Percentiles rank a stretch among this genome's conserved stretches.
Evolutionary conservation across 2,797 vertebrate genomes (phyloP).

Genomic region (Malacoraja senta): DNA sequence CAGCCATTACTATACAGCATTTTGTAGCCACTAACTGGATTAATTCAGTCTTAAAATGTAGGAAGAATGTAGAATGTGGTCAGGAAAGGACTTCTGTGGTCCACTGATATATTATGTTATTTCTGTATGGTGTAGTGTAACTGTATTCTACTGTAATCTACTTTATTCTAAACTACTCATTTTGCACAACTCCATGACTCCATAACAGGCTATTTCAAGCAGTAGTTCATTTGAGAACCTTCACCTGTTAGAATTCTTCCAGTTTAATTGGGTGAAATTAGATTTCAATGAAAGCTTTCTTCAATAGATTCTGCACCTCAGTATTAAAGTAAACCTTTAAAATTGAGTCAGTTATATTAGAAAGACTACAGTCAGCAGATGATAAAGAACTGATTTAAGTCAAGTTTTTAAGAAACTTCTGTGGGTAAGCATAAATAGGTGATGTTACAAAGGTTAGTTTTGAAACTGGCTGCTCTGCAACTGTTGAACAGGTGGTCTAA

Average conservation of each 20-base stretch:
- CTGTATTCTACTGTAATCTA: no score
- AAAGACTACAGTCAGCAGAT: background rate
- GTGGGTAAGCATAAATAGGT: background rate
- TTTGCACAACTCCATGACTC: background rate
- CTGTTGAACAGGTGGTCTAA: background rate
- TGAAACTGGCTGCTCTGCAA: background rate
- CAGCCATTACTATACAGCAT: no score
- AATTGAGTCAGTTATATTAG: background rate
- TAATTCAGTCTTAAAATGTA: no score
- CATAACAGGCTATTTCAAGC: background rate
- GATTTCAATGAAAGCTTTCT: background rate
- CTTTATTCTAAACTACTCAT: background rate
- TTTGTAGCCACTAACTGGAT: no score
- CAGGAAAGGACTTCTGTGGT: background rate
- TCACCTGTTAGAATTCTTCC: background rate
- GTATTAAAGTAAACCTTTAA: background rate
- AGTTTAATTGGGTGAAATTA: background rate
- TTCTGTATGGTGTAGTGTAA: background rate
- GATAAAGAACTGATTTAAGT: background rate
- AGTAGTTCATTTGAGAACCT: background rate
- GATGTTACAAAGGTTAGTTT: background rate
- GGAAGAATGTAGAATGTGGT: background rate
- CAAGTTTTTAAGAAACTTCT: background rate
- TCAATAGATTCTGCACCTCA: background rate
- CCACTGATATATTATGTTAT: background rate